A percentile compares a stretch with the other conserved stretches of the same genome.
Conservation (phyloP, 2,888 invertebrate genomes). For the Xestia rhomboidea region DNA sequence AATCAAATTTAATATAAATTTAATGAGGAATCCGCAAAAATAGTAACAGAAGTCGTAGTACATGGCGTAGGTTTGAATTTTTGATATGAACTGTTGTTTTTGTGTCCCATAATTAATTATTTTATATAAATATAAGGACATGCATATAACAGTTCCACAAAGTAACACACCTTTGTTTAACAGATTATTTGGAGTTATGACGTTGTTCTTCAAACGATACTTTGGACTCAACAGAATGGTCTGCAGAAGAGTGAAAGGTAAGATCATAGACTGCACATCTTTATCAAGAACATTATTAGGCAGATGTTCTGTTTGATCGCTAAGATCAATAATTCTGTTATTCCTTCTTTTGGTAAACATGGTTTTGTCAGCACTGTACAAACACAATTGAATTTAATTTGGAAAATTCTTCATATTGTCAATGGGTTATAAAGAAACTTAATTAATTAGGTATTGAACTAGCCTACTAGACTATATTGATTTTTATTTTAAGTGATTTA, state of each 20-base stretch:
- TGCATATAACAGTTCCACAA: background rate
- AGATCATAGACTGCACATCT: constrained; percentile 8
- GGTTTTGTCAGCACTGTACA: background rate
- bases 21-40: constrained; percentile 4
- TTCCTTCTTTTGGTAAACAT: background rate
- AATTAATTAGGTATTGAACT: background rate
- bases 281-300: background rate
- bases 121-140: background rate
- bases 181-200: constrained; percentile 10
- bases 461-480: too few relatives aligned
- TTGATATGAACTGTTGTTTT: background rate
- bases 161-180: background rate
- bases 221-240: constrained; percentile 13
- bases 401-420: background rate
- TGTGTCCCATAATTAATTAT: background rate
- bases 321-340: background rate
- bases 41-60: background rate
- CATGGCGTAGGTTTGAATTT: background rate
- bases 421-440: background rate
- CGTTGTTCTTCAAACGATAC: constrained; percentile 2
- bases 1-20: background rate
- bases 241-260: background rate
- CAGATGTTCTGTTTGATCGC: background rate
- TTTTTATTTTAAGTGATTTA: too few relatives aligned
- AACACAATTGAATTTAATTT: background rate